Evolutionary conservation across 2,113 vertebrate species (phyloP).

Genomic region (Ginglymostoma cirratum): DNA sequence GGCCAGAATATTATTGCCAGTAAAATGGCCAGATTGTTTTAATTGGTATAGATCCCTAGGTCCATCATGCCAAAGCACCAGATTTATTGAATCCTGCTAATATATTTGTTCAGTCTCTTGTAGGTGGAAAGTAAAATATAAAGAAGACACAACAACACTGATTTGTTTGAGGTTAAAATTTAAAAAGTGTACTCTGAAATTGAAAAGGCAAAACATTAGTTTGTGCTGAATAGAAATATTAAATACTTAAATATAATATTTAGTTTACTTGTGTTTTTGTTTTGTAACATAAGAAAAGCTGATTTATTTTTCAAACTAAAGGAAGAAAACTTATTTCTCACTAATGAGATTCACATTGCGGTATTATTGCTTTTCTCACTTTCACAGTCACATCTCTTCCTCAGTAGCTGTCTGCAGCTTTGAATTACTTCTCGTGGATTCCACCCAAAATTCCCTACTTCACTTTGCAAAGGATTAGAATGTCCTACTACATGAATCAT

Average conservation of each 20-base stretch:
- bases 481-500: no score
- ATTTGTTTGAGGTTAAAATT: not conserved
- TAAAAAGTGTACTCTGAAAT: not conserved
- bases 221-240: not conserved
- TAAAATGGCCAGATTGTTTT: conserved; percentile 12
- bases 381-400: no score
- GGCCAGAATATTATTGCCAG: not conserved
- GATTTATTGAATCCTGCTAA: conserved; percentile 1
- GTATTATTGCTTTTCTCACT: no score
- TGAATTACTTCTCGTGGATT: no score
- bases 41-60: not conserved
- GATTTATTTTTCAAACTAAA: not conserved
- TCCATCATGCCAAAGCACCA: not conserved
- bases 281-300: not conserved
- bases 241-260: not conserved
- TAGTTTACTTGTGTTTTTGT: not conserved
- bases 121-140: not conserved
- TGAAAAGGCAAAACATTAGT: not conserved
- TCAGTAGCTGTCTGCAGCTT: no score
- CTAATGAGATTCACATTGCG: not conserved
- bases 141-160: not conserved
- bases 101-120: not conserved
- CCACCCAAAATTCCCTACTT: no score
- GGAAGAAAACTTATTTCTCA: not conserved
- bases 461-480: no score